Conservation (phyloP, 2,113 vertebrate species). For the Apodemus sylvaticus region DNA sequence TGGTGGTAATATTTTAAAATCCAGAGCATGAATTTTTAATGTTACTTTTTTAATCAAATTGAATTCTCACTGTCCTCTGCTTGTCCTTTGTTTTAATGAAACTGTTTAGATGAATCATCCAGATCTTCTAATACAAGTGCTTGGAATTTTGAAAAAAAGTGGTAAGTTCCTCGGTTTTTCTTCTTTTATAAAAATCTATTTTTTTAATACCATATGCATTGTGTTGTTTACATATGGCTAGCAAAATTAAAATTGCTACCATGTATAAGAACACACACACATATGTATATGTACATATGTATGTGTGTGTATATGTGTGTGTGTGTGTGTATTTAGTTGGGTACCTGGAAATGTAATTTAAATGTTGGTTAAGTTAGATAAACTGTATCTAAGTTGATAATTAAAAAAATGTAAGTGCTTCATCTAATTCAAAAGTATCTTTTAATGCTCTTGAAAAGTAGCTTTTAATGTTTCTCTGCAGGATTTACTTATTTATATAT, state of each 20-base stretch:
- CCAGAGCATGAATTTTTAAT: slow-evolving; percentile 53
- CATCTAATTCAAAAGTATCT: too few species aligned
- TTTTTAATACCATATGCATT: slow-evolving; percentile 18
- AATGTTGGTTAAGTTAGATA: slow-evolving; percentile 30
- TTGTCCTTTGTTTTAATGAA: slow-evolving; percentile 69
- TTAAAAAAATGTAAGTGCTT: too few species aligned
- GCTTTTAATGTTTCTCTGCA: too few species aligned
- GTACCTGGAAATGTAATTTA: slow-evolving; percentile 22
- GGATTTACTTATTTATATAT: not conserved
- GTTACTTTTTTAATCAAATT: slow-evolving; percentile 38
- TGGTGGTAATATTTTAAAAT: slow-evolving; percentile 59
- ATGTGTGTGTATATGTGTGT: too few species aligned
- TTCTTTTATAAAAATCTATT: not conserved
- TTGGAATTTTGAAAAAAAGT: slow-evolving; percentile 95
- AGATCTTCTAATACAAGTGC: slow-evolving; percentile 97
- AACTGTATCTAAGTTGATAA: slow-evolving; percentile 31
- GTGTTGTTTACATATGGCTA: slow-evolving; percentile 27
- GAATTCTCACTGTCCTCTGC: slow-evolving; percentile 7
- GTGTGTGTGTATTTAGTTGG: not conserved
- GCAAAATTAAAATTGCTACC: slow-evolving; percentile 42
- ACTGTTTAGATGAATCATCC: slow-evolving; percentile 95
- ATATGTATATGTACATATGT: not conserved
- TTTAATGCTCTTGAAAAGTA: too few species aligned
- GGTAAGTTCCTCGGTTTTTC: slow-evolving; percentile 86
- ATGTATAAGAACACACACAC: not conserved